Percentiles rank a stretch among this genome's conserved stretches.
Evolutionary conservation across 2,797 vertebrate genomes (phyloP).

Genomic region (Hyperoplus lanceolatus): DNA sequence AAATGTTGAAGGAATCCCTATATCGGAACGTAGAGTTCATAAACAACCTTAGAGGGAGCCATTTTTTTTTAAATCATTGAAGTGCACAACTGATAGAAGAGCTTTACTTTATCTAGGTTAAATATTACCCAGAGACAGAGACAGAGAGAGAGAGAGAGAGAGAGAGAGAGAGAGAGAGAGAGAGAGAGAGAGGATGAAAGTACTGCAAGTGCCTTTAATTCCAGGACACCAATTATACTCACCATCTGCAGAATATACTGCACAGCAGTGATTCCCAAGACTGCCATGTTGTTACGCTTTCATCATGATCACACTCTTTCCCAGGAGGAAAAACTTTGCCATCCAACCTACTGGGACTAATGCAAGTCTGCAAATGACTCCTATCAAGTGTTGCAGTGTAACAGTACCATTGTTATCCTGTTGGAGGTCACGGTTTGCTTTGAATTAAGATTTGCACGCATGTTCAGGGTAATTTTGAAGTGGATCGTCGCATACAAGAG

Average conservation of each 20-base stretch:
- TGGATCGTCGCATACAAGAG: constrained; percentile 1
- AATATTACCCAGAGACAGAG: constrained; percentile 59
- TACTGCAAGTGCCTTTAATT: constrained; percentile 66
- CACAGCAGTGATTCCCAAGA: constrained; percentile 64
- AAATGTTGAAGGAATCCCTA: neutral
- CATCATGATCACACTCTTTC: constrained; percentile 66
- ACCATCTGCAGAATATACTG: constrained; percentile 72
- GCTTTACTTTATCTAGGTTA: constrained; percentile 59
- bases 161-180: constrained; percentile 13
- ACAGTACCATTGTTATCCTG: constrained; percentile 37
- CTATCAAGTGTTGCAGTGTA: constrained; percentile 37
- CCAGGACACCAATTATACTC: constrained; percentile 77
- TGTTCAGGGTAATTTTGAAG: constrained; percentile 29
- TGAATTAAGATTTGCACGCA: constrained; percentile 14
- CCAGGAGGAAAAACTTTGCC: constrained; percentile 50
- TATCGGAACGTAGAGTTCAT: neutral
- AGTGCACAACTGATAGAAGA: constrained; percentile 26
- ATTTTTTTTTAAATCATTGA: constrained; percentile 29
- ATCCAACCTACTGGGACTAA: constrained; percentile 44
- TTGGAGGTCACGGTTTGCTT: constrained; percentile 36
- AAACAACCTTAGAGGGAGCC: neutral
- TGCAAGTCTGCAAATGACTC: constrained; percentile 39
- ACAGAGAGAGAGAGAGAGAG: constrained; percentile 48
- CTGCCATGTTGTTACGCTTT: constrained; percentile 66
- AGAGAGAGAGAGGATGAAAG: constrained; percentile 56